Evolutionary conservation across 2,888 invertebrate genomes (phyloP), one percentile per base, ranked within the genome.

Genomic region (Sturmia bella): DNA sequence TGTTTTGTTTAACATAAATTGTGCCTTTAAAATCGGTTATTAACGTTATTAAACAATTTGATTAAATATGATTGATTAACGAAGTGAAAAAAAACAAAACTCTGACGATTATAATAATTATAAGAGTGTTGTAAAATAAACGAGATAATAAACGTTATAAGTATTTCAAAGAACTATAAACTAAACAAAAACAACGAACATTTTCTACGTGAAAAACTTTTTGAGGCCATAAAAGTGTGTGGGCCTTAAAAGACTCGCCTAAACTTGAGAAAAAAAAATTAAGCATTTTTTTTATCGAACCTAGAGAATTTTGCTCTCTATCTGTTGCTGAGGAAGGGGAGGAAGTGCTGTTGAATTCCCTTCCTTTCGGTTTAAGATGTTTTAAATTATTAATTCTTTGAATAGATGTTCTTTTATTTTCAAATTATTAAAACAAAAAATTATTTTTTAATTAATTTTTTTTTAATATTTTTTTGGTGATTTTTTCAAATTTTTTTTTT

Each of bases 381-480:
- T 45, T 68, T 24, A 61, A 68, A 68, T 68, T 68, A 64, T 56
- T 66, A 32, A 41, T 43, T 7, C 32, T 32, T 64, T 52, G 19
- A 41, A 54, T 61, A 48, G 37, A 43, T 57, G 73, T 69, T 43
- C 69, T 81, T 57, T 27, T 43, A 45, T 56, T 64, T 74, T 78
- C 59, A 74, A 75, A 82, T 82, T 72, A 82, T 82, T 82, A 82
- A 83, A 79, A 83, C 83, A 80, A 83, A 76, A 73, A 45, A 76
- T 73, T 76, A 63, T 43, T 76, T 79, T 79, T 83, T 83, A 73
- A 27, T 9, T 76, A 73, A 73, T 50, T 57, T 68, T 76, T 80
- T 79, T 75, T 80, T 78, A 80, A 83, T 75, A 75, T 79, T 79
- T 83, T 83, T 83, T 83, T 76, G 45, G 45, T 70, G 57, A 69